These are phyloP conservation scores for Nannospalax galili DNA, from an alignment of 2,113 vertebrate species.

Conservation along the genomic window DNA sequence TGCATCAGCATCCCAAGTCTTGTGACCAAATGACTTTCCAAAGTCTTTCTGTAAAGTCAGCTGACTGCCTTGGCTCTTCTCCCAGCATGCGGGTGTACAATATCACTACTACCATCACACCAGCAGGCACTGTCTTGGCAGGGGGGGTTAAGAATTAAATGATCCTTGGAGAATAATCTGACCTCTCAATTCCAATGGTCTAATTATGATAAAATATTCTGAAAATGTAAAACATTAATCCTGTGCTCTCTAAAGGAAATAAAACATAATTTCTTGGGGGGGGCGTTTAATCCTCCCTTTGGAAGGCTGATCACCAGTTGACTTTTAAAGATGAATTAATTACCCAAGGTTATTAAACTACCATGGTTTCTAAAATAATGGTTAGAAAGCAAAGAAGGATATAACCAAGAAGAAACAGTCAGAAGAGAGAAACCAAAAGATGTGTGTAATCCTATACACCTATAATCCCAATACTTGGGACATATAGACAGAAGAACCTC, in stretches of 20 bases:
- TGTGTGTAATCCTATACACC: not conserved
- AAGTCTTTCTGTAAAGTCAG: conserved; percentile 69
- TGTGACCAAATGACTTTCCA: conserved; percentile 69
- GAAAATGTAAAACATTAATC: conserved; percentile 74
- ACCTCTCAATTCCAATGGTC: conserved; percentile 58
- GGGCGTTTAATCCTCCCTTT: not conserved
- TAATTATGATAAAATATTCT: conserved; percentile 76
- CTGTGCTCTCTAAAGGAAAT: conserved; percentile 45
- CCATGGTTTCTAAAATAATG: conserved; percentile 28
- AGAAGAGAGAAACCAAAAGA: not conserved
- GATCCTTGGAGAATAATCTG: conserved; percentile 72
- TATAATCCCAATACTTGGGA: not conserved
- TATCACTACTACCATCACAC: conserved; percentile 47
- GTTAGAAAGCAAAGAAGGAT: not conserved
- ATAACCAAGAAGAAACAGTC: not conserved
- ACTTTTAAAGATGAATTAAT: conserved; percentile 60
- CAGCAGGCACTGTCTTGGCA: conserved; percentile 58
- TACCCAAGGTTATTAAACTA: conserved; percentile 55
- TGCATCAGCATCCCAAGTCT: conserved; percentile 60
- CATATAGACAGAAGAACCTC: not conserved
- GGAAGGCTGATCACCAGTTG: conserved; percentile 46
- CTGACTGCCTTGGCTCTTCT: conserved; percentile 71
- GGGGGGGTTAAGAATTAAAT: conserved; percentile 67
- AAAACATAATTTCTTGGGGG: conserved; percentile 62
- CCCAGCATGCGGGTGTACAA: conserved; percentile 71